phyloP scores from a whole-genome alignment of 1,140 invertebrate species.

The Triops cancriformis region DNA sequence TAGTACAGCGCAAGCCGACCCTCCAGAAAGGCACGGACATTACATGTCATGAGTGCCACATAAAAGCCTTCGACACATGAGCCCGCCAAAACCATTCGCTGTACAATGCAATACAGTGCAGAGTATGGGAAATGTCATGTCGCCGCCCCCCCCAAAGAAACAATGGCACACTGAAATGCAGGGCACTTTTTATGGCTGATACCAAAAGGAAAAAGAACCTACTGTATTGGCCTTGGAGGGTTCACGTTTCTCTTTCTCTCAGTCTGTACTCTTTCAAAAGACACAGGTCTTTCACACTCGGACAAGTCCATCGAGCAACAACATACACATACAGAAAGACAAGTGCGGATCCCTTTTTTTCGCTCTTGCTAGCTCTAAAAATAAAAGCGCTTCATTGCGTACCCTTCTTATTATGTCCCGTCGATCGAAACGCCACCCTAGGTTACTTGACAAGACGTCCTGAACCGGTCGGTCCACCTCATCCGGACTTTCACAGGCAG shows the following conservation, averaged over 20 bases:
- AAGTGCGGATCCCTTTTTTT: background rate
- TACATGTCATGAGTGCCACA: constrained; percentile 13
- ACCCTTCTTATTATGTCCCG: background rate
- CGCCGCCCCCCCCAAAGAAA: background rate
- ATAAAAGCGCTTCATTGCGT: background rate
- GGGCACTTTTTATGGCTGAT: background rate
- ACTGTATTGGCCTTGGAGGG: background rate
- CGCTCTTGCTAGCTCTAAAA: background rate
- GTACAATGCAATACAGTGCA: background rate
- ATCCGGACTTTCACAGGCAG: background rate
- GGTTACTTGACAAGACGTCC: background rate
- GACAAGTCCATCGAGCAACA: constrained; percentile 4
- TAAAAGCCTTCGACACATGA: constrained; percentile 13
- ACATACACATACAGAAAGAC: background rate
- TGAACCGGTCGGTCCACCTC: background rate
- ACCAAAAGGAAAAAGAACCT: constrained; percentile 1
- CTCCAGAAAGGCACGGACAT: constrained; percentile 1
- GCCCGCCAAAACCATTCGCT: constrained; percentile 3
- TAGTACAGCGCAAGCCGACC: background rate
- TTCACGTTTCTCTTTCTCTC: background rate
- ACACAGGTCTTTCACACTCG: constrained; percentile 12
- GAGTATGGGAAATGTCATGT: constrained; percentile 5
- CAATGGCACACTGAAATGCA: constrained; percentile 8
- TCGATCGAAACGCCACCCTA: background rate
- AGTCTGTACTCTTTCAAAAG: background rate